Evolutionary conservation across 2,888 invertebrate species (phyloP).

Genomic region (Drosophila nr. medialis): DNA sequence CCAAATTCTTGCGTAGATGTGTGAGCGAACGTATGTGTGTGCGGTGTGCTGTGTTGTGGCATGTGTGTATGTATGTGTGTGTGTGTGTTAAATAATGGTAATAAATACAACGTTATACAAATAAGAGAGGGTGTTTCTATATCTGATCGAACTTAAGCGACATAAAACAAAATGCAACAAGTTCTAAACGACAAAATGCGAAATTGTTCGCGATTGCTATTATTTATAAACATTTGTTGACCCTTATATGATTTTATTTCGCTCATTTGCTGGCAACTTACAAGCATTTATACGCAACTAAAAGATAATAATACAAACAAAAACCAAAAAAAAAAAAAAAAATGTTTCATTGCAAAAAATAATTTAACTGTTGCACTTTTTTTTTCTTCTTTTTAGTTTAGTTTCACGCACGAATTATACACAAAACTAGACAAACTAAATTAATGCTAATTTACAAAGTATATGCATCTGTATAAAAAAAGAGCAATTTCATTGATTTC

Average conservation of each 20-base stretch:
- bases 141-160: conserved; percentile 39
- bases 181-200: conserved; percentile 12
- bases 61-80: conserved; percentile 30
- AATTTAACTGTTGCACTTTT: conserved; percentile 37
- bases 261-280: conserved; percentile 13
- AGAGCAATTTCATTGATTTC: conserved; percentile 60
- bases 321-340: conserved; percentile 14
- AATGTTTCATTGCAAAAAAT: conserved; percentile 21
- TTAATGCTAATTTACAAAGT: conserved; percentile 59
- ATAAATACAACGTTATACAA: conserved; percentile 76
- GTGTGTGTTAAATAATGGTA: conserved; percentile 62
- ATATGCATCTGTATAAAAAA: conserved; percentile 26
- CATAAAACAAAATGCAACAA: conserved; percentile 34
- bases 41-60: conserved; percentile 30
- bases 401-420: conserved; percentile 74
- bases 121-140: conserved; percentile 64
- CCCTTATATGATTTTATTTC: conserved; percentile 19
- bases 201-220: conserved; percentile 20
- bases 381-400: conserved; percentile 27
- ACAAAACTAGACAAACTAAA: conserved; percentile 63
- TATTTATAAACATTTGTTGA: conserved; percentile 8
- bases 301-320: conserved; percentile 73
- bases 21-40: conserved; percentile 31
- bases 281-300: conserved; percentile 48
- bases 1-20: conserved; percentile 31